Base-by-base conservation (phyloP, 2,888 invertebrate species). In the Cantharis nigra region DNA sequence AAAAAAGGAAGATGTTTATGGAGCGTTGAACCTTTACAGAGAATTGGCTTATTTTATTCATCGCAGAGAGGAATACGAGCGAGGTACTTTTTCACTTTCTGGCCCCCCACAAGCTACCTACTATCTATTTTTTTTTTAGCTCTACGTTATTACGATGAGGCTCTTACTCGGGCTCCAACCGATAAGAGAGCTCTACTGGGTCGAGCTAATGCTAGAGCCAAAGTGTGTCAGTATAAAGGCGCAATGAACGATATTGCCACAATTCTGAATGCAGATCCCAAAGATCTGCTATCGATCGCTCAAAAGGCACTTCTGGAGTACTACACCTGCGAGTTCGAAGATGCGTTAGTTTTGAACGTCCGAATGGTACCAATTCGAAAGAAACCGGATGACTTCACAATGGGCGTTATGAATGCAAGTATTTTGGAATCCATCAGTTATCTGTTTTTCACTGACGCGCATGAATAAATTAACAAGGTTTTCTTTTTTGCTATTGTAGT, bases 101-200 rank as follows among this genome's bases (percentile, higher is more conserved):
- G 20, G 63, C 3, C 7, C 49, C 67, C 67, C 16, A 16, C 16
- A n/a, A n/a, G 20, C 20, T 20, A 20, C 20, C 20, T 20, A 20
- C 3, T 16, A 1, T n/a, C n/a, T 2, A 3, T 1, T 5, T 33
- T 13, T n/a, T 70, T 81, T 80, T 20, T 78, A 86, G 87, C 88
- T 13, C 79, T 87, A 28, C 83, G 81, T 70, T 87, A 82, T 70
- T 88, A 86, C 77, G 85, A 87, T 79, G 81, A 84, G 75, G 87
- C 88, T 1, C 77, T 87, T 11, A 79, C 80, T 49, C 84, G 85
- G 74, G 85, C 85, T 3, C 88, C 88, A 3, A 80, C 88, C 33
- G 91, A 92, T 82, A 89, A 90, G 14, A 88, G 89, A 72, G 90
- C 91, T 0, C 85, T 92, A 26, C 87, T 91, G 33, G 92, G 91